phyloP scores from a whole-genome alignment of 2,797 vertebrate genomes.

The Ambastaia sidthimunki region DNA sequence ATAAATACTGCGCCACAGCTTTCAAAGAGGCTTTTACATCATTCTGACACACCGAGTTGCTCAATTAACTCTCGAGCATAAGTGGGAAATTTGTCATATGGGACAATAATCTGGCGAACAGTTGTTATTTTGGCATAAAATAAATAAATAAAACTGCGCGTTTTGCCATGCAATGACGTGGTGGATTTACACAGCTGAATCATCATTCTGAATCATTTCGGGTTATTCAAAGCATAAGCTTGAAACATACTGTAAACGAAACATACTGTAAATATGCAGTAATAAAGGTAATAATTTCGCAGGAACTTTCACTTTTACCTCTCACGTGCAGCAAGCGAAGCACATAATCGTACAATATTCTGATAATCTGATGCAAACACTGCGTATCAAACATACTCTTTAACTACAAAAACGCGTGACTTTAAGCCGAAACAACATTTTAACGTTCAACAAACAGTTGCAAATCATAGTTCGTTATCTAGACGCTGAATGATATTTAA shows the following conservation, averaged over 20 bases:
- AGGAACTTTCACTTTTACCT: neutral
- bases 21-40: constrained; percentile 29
- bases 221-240: neutral
- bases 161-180: neutral
- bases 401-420: neutral
- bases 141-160: neutral
- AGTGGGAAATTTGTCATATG: constrained; percentile 1
- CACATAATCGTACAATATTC: no score
- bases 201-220: neutral
- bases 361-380: neutral
- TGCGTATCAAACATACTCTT: neutral
- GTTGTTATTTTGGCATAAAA: neutral
- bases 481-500: no score
- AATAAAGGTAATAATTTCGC: neutral
- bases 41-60: constrained; percentile 30
- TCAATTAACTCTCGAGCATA: constrained; percentile 41
- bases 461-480: no score
- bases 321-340: no score
- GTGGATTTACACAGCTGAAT: neutral
- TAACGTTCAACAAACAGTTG: no score
- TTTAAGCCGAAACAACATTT: neutral
- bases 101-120: constrained; percentile 2
- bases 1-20: constrained; percentile 54
- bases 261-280: neutral
- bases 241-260: neutral